These are phyloP conservation scores for Cyphomyrus discorhynchus DNA, from an alignment of 2,113 vertebrate genomes.

Conservation along the genomic window DNA sequence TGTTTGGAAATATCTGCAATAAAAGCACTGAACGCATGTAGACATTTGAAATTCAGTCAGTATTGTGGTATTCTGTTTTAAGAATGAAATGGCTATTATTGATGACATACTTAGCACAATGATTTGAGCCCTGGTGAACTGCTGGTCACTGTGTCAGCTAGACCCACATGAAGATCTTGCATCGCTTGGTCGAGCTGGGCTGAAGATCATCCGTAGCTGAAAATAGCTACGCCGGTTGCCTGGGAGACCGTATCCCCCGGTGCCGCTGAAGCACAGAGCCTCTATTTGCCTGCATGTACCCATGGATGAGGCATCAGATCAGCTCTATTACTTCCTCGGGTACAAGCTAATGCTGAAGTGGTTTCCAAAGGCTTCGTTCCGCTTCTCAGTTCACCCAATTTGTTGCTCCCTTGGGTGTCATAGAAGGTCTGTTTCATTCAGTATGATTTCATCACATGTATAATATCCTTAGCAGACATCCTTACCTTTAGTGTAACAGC, in stretches of 20 bases:
- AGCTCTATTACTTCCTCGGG: neutral
- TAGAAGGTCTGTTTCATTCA: neutral
- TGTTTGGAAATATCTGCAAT: neutral
- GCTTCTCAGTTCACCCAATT: neutral
- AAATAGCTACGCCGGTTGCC: constrained; percentile 64
- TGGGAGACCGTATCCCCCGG: constrained; percentile 52
- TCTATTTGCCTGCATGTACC: constrained; percentile 29
- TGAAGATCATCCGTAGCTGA: constrained; percentile 35
- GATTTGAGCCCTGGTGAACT: neutral
- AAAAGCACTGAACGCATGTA: neutral
- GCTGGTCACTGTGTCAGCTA: neutral
- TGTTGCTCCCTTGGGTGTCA: neutral
- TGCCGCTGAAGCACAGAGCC: constrained; percentile 39
- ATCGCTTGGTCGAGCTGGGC: constrained; percentile 19
- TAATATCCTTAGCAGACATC: neutral
- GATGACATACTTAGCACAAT: neutral
- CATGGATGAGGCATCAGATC: constrained; percentile 9
- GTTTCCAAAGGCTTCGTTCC: neutral
- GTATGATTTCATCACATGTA: neutral
- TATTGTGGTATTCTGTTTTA: neutral
- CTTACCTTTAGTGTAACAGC: neutral
- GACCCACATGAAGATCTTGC: neutral
- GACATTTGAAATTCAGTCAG: neutral
- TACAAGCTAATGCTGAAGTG: constrained; percentile 5
- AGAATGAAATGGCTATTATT: neutral